Percentiles rank a stretch among this genome's conserved stretches.
Conservation (phyloP, 2,888 invertebrate species). For the Phasia obesa region DNA sequence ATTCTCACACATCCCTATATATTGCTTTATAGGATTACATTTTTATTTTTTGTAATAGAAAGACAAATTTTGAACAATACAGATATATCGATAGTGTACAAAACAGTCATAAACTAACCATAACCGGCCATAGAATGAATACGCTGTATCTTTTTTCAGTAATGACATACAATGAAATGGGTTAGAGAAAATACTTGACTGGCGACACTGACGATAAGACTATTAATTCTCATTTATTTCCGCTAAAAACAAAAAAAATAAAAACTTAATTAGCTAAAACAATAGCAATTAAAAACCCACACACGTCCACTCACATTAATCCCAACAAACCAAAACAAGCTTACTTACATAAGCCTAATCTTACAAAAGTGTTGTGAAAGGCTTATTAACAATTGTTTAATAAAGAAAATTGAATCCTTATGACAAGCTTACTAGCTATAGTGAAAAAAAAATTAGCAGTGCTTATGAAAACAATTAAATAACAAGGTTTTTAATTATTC, state of each 20-base stretch:
- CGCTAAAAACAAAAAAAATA: slow-evolving; percentile 12
- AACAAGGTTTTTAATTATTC: no score
- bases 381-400: no score
- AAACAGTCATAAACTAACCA: slow-evolving; percentile 84
- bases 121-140: slow-evolving; percentile 89
- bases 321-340: no score
- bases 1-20: slow-evolving; percentile 93
- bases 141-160: slow-evolving; percentile 96
- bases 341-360: no score
- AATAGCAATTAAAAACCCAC: slow-evolving; percentile 13
- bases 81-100: slow-evolving; percentile 88
- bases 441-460: no score
- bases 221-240: slow-evolving; percentile 43
- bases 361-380: no score
- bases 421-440: no score
- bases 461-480: no score
- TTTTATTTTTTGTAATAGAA: slow-evolving; percentile 77
- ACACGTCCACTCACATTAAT: slow-evolving; percentile 1
- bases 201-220: slow-evolving; percentile 94
- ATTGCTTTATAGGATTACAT: slow-evolving; percentile 91
- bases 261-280: slow-evolving; percentile 59
- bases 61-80: slow-evolving; percentile 86
- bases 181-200: slow-evolving; percentile 92
- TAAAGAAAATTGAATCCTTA: no score
- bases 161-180: slow-evolving; percentile 93